Base-by-base conservation (phyloP, 2,797 vertebrate species). In the Valencia hispanica region DNA sequence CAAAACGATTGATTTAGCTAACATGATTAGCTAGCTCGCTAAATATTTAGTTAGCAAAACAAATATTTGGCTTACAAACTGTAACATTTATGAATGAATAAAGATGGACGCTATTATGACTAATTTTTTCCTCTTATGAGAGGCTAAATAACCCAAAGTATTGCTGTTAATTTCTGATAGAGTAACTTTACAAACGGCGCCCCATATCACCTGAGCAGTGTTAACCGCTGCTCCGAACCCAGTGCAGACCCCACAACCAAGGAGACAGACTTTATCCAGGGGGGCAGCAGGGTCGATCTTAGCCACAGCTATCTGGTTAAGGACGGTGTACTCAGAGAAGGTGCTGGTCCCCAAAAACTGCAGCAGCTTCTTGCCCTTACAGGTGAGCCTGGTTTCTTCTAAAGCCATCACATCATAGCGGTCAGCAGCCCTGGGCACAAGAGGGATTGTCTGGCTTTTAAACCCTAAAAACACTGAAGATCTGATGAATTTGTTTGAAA, bases 291-390 rank as follows among this genome's bases (percentile, higher is more conserved):
- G 88, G 20, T 96, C 92, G 41, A 99, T 95, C 94, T 98, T 99
- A 59, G 96, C 96, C 78, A 98, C 92, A 0, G 97, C 94, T 15
- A 96, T 95, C 81, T 99, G 97, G 11, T 97, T 94, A 41, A 99
- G 89, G 68, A 99, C 97, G 0, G 97, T 98, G 86, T 98, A 99
- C 87, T 99, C 94, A 0, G 97, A 98, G 91, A 99, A 99, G 4
- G 98, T 99, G 85, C 97, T 97, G 77, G 96, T 99, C 47, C 97
- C 97, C 95, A 97, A 94, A 83, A 97, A 99, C 90, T 99, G 98
- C 73, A 96, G 93, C 79, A 99, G 41, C 73, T 95, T 94, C 88
- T 96, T 95, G 27, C 97, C 98, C 89, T 95, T 98, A 88, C 97
- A 99, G 72, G 93, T 96, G 41, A 99, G 96, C 82, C 97, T 95